Base-by-base conservation (phyloP, 2,888 invertebrate genomes). In the Phasia obesa region DNA sequence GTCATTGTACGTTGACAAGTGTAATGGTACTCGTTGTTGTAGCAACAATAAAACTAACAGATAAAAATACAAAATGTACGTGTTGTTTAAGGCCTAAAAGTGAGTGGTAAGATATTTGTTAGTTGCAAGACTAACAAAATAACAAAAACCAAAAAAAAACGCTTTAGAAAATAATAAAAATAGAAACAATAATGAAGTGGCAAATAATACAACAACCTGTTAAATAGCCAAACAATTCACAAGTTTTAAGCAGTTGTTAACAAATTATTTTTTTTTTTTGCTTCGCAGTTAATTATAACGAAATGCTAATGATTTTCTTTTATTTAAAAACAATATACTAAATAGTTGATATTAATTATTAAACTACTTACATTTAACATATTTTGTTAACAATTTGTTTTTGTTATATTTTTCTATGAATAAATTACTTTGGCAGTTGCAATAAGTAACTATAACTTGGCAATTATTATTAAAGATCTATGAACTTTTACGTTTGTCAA, bases 1-100 rank as follows among this genome's bases (percentile, higher is more conserved):
- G 85, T 85, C 86, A 85, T 81, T 84, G 77, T 80, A 67, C 49
- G 67, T 76, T 84, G 85, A 85, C 84, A 85, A 85, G 84, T 84
- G 79, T 69, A 77, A 73, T 73, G 74, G 77, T 82, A 74, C 73
- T 60, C 42, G 53, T 15, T 47, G 38, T 47, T 55, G 53, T 55
- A 62, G 49, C 7, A 17, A 21, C 17, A 73, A 60, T 25, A 78
- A 67, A 11, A 67, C 60, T 53, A 65, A 57, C 42, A 65, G 27
- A 47, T 65, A 17, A 74, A 64, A 47, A 27, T 27, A 57, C 23
- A 42, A 62, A 64, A 64, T 44, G 4, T 62, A 49, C 13, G 38
- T 64, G 53, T 64, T 64, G 59, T 75, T 59, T 19, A 75, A 75
- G 53, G 79, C 83, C 67, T 83, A 55, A 78, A 82, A 83, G 83